phyloP scores from a whole-genome alignment of 2,888 invertebrate species.

The Phlogophora meticulosa region DNA sequence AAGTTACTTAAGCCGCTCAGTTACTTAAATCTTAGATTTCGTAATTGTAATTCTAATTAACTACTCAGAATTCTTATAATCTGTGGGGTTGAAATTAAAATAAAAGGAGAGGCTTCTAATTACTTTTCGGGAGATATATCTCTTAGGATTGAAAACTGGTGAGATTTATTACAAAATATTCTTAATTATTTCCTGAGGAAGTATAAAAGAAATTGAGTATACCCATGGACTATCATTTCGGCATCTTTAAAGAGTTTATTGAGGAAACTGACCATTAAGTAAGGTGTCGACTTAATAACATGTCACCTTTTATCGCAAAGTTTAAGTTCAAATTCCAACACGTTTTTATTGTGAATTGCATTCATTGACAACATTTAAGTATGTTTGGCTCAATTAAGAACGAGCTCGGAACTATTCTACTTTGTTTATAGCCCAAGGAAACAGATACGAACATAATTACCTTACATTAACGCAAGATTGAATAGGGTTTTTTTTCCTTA shows the following conservation, averaged over 20 bases:
- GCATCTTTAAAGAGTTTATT: constrained; percentile 43
- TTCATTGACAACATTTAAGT: constrained; percentile 29
- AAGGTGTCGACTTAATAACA: constrained; percentile 46
- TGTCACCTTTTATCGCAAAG: constrained; percentile 48
- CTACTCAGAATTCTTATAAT: constrained; percentile 45
- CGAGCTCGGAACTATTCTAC: neutral
- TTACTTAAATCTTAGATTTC: constrained; percentile 33
- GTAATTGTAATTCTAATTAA: constrained; percentile 38
- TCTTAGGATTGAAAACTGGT: constrained; percentile 42
- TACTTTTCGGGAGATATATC: constrained; percentile 58
- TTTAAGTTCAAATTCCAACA: constrained; percentile 37
- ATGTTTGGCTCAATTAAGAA: neutral
- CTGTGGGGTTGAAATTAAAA: constrained; percentile 41
- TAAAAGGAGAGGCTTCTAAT: constrained; percentile 49
- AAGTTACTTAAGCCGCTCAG: constrained; percentile 6
- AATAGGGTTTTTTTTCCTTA: no score
- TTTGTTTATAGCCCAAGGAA: neutral
- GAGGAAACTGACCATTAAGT: constrained; percentile 45
- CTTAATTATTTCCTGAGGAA: constrained; percentile 50
- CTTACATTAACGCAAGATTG: no score
- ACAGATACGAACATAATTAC: no score
- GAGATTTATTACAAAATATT: constrained; percentile 43
- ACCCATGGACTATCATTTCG: constrained; percentile 35
- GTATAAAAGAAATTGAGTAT: constrained; percentile 25
- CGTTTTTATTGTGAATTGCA: constrained; percentile 42